Conservation (phyloP, 2,113 vertebrate species). For the Oreochromis aureus region DNA sequence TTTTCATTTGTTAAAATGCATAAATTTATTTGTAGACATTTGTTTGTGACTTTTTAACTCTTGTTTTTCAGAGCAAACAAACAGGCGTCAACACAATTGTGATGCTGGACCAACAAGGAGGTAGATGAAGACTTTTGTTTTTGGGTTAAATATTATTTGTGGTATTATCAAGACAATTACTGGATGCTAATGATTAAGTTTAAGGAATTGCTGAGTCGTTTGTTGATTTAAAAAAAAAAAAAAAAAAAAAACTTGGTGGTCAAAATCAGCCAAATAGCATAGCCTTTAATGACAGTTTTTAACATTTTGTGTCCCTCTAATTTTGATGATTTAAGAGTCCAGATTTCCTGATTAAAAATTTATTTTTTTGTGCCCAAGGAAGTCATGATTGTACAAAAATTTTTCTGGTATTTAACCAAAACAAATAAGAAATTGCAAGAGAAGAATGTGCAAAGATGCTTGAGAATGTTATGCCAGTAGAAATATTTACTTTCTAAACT, state of each 20-base stretch:
- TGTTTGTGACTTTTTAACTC: background rate
- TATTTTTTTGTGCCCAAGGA: fast-evolving
- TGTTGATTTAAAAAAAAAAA: background rate
- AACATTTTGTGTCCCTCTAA: background rate
- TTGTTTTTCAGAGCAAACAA: conserved; percentile 78
- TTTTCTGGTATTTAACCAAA: background rate
- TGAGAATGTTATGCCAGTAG: background rate
- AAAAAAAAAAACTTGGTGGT: background rate
- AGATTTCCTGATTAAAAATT: background rate
- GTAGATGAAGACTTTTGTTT: conserved; percentile 51
- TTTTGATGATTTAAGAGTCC: background rate
- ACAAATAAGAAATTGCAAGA: background rate
- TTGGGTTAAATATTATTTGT: background rate
- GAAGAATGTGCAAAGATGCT: background rate
- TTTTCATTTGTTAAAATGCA: background rate
- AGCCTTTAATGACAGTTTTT: background rate
- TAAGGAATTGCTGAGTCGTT: background rate
- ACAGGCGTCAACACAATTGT: conserved; percentile 85
- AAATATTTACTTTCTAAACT: background rate
- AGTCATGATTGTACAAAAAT: background rate
- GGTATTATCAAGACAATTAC: background rate
- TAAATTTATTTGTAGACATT: background rate
- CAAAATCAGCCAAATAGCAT: background rate
- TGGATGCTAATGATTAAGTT: background rate
- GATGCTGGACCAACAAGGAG: conserved; percentile 92